Conservation (phyloP, 2,113 vertebrate genomes). For the Sardina pilchardus region DNA sequence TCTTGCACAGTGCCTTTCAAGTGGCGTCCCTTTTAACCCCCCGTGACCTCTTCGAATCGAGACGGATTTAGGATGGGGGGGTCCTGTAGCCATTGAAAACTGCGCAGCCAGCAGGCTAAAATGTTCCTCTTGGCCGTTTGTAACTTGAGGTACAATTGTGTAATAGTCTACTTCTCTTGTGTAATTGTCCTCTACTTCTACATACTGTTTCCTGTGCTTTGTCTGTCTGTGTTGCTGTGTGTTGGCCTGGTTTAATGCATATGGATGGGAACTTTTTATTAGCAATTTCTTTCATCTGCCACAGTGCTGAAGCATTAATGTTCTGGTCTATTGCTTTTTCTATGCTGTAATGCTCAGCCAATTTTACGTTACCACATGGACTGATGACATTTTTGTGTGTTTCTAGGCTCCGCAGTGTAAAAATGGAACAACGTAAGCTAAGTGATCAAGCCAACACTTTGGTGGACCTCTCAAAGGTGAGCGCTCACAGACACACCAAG, state of each 20-base stretch:
- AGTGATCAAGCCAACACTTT: slow-evolving; percentile 98
- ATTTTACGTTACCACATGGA: not conserved
- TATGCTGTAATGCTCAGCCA: not conserved
- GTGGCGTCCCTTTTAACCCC: not conserved
- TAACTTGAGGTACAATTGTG: not conserved
- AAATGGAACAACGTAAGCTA: slow-evolving; percentile 98
- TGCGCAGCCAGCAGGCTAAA: not conserved
- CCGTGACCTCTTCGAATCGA: not conserved
- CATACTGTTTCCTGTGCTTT: not conserved
- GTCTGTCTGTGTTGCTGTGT: slow-evolving; percentile 3
- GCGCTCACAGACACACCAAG: slow-evolving; percentile 30
- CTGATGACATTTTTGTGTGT: slow-evolving; percentile 49
- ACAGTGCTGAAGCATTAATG: not conserved
- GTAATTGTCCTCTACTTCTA: no score
- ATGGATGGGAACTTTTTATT: not conserved
- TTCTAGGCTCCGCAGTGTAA: slow-evolving; percentile 89
- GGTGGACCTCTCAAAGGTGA: slow-evolving; percentile 97
- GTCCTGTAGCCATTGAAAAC: not conserved
- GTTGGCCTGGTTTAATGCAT: not conserved
- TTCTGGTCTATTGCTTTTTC: not conserved
- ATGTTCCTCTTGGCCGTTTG: not conserved
- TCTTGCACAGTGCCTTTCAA: not conserved
- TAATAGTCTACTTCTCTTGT: not conserved
- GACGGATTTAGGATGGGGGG: not conserved
- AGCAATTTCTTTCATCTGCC: not conserved